Conservation (phyloP, 2,113 vertebrate species). For the Morone chrysops region DNA sequence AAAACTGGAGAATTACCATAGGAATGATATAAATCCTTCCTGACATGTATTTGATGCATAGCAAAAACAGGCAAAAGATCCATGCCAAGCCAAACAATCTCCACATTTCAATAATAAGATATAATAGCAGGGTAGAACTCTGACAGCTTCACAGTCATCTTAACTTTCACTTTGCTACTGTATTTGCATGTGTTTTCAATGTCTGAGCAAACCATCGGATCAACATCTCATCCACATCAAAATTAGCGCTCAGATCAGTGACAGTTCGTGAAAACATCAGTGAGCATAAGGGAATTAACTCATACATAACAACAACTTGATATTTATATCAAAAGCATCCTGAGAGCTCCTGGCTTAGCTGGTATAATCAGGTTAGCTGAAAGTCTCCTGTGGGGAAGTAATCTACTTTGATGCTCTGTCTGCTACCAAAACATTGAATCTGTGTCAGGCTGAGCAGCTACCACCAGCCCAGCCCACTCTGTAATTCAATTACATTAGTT, state of each 20-base stretch:
- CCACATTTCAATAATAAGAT: not conserved
- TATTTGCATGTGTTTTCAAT: conserved; percentile 23
- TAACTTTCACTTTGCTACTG: conserved; percentile 2
- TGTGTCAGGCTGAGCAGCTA: conserved; percentile 42
- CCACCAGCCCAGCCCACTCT: conserved; percentile 29
- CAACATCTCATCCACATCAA: not conserved
- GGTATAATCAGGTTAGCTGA: conserved; percentile 66
- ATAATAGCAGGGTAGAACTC: not conserved
- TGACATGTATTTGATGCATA: not conserved
- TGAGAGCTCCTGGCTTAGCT: conserved; percentile 49
- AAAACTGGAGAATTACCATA: not conserved
- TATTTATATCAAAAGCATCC: conserved; percentile 66
- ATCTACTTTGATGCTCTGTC: conserved; percentile 68
- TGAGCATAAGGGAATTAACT: not conserved
- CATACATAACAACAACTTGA: conserved; percentile 47
- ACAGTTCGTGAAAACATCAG: not conserved
- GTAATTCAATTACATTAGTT: conserved; percentile 66
- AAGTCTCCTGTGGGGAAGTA: conserved; percentile 62
- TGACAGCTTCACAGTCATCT: not conserved
- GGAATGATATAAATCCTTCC: not conserved
- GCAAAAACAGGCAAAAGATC: not conserved
- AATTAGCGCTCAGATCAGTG: not conserved
- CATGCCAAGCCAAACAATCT: not conserved
- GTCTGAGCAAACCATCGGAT: not conserved
- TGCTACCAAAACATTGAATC: conserved; percentile 53